Conservation (phyloP, 1,140 invertebrate species). For the Brachionus manjavacas region DNA sequence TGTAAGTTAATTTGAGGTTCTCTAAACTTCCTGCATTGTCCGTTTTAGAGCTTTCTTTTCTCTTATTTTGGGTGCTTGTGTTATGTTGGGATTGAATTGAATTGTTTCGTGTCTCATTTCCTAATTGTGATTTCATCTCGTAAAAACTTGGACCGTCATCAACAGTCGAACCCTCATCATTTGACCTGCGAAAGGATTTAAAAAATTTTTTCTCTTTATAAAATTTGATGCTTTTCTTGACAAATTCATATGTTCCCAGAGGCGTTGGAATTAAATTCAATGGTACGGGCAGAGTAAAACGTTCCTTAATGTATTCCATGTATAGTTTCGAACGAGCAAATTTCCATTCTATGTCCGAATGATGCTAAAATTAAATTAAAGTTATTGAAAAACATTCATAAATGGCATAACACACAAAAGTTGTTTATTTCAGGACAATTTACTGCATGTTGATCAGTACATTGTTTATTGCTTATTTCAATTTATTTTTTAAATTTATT, state of each 20-base stretch:
- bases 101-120: not conserved
- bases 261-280: conserved; percentile 84
- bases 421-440: too few relatives aligned
- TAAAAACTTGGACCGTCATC: conserved; percentile 12
- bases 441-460: too few relatives aligned
- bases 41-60: not conserved
- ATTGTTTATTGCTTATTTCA: too few relatives aligned
- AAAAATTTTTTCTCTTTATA: not conserved
- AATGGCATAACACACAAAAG: too few relatives aligned
- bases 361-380: conserved; percentile 64
- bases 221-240: not conserved
- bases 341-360: conserved; percentile 84
- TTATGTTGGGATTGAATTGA: not conserved
- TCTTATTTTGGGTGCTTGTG: not conserved
- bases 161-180: not conserved
- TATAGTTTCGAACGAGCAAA: conserved; percentile 79
- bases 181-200: not conserved
- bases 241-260: not conserved
- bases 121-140: conserved; percentile 7
- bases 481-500: too few relatives aligned
- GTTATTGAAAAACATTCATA: too few relatives aligned
- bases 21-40: not conserved
- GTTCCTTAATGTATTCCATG: conserved; percentile 86
- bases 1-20: conserved; percentile 20
- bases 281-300: conserved; percentile 75